Percentiles rank a stretch among this genome's conserved stretches.
These are phyloP conservation scores for Eupithecia subfuscata DNA, from an alignment of 2,888 invertebrate genomes.

Conservation along the genomic window DNA sequence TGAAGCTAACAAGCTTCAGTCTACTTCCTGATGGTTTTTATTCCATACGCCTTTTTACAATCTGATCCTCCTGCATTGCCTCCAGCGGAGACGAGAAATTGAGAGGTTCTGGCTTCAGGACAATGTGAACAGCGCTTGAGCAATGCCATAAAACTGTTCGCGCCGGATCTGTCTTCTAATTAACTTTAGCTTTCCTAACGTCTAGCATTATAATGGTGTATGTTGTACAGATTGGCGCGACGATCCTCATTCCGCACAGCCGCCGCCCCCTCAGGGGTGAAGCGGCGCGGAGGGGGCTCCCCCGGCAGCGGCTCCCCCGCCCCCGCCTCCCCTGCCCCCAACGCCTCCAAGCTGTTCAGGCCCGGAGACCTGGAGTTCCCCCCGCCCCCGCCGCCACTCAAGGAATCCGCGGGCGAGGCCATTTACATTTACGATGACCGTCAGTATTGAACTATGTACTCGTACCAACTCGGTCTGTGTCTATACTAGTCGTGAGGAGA, in stretches of 20 bases:
- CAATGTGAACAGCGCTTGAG: background rate
- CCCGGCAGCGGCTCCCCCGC: conserved; percentile 67
- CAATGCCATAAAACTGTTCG: background rate
- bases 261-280: conserved; percentile 72
- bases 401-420: conserved; percentile 88
- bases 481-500: conserved; percentile 27
- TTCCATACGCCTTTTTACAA: background rate
- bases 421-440: conserved; percentile 83
- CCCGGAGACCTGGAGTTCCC: conserved; percentile 77
- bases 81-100: background rate
- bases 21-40: background rate
- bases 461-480: conserved; percentile 15
- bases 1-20: no score
- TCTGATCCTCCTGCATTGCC: background rate
- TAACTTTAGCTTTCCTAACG: background rate
- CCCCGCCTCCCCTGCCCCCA: conserved; percentile 78
- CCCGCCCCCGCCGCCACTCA: conserved; percentile 77
- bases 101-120: background rate
- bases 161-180: background rate
- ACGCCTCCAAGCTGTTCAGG: conserved; percentile 79
- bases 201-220: background rate
- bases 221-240: conserved; percentile 83
- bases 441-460: conserved; percentile 65
- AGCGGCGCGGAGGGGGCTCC: conserved; percentile 77
- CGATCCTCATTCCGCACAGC: conserved; percentile 86